Evolutionary conservation across 1,140 invertebrate genomes (phyloP), one percentile per base, ranked within the genome.

Genomic region (Microplitis mediator): DNA sequence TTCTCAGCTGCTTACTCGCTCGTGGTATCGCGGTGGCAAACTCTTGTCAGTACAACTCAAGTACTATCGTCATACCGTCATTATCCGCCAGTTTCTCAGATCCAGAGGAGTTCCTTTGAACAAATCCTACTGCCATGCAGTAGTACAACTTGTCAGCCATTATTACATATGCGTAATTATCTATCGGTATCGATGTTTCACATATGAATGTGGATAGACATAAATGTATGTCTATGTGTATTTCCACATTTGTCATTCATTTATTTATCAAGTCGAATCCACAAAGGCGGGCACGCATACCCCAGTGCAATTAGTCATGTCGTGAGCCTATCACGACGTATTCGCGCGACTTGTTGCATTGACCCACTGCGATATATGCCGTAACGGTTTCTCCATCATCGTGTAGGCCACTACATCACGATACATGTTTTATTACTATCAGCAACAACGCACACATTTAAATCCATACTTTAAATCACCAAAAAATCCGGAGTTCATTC

Each of bases 281-380:
- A 54, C 52, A n/a, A 54, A 14, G 0, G 5, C 16, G 14, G 16
- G 23, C 54, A 72, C 16, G 60, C 66, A 58, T 31, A 31, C 56
- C 56, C 39, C 11, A 11, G 39, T 45, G 39, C 39, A 58, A 58
- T 58, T 58, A 58, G 16, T 58, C 23, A 58, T 58, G 23, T 23
- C 23, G 23, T 65, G 62, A 52, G 32, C 64, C 61, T 61, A 64
- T 54, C 61, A 39, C 62, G 14, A 39, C 32, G 68, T 74, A 72
- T 62, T 72, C 75, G 74, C 74, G 74, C 79, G 81, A 84, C 82
- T 83, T 82, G 80, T 84, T 83, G 83, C 82, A 83, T 82, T 84
- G 82, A 80, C 78, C 73, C 72, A 79, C 73, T 75, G 73, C 54
- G 60, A 39, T 68, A 71, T 71, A 71, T 65, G 50, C 60, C 62